Percentiles rank a stretch among this genome's conserved stretches.
Evolutionary conservation across 2,888 invertebrate species (phyloP).

Genomic region (Trichacis sp.): DNA sequence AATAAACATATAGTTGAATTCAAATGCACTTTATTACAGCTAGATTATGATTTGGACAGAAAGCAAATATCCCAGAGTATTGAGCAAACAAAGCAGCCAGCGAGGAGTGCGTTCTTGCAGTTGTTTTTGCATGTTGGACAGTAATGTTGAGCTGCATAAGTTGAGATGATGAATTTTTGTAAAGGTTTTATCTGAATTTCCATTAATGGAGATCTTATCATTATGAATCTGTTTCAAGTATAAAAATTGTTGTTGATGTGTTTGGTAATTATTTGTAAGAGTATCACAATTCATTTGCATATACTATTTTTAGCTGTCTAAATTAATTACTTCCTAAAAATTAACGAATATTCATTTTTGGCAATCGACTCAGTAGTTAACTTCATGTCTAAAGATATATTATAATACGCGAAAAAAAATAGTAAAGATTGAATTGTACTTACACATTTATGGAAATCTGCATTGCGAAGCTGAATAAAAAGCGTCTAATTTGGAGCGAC

Average conservation of each 20-base stretch:
- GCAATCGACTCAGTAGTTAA: too few relatives aligned
- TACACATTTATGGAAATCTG: conserved; percentile 49
- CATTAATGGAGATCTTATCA: too few relatives aligned
- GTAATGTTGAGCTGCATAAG: conserved; percentile 15
- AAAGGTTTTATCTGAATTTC: too few relatives aligned
- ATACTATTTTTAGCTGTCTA: too few relatives aligned
- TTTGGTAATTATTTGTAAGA: too few relatives aligned
- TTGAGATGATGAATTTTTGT: neutral
- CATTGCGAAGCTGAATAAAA: conserved; percentile 51
- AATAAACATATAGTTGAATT: neutral
- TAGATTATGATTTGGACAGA: neutral
- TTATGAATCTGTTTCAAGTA: too few relatives aligned
- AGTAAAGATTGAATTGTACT: conserved; percentile 47
- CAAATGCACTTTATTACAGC: neutral
- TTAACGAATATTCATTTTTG: too few relatives aligned
- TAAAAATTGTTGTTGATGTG: too few relatives aligned
- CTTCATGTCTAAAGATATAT: too few relatives aligned
- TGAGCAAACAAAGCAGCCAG: conserved; percentile 13
- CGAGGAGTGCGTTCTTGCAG: conserved; percentile 7
- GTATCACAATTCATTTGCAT: too few relatives aligned
- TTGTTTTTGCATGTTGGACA: conserved; percentile 10
- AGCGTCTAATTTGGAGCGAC: conserved; percentile 53
- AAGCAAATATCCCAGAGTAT: neutral
- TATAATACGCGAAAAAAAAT: too few relatives aligned
- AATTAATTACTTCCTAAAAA: too few relatives aligned